Evolutionary conservation across 2,888 invertebrate species (phyloP), one percentile per base, ranked within the genome.

Genomic region (Polydrusus pterygomalis): DNA sequence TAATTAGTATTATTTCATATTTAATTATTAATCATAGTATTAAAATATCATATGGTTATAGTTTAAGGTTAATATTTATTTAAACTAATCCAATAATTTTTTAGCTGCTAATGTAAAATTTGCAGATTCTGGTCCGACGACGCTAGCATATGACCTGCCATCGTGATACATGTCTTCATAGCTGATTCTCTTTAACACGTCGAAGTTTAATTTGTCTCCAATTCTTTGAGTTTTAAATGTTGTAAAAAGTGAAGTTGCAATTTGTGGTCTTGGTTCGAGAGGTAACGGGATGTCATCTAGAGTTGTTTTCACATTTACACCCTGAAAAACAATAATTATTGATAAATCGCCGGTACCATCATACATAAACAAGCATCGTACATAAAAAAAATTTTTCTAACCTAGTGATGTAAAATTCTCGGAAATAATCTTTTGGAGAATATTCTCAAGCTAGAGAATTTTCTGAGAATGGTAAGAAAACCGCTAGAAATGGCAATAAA

Each of bases 221-320:
- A 93, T 89, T 83, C 89, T 91, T 79, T 91, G 91, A 0, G 92
- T 90, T 17, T 88, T 88, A 51, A 82, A 82, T 0, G 91, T 90
- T 0, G 93, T 93, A 85, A 90, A 91, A 15, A 93, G 87, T 0
- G 91, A 91, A 63, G 91, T 90, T 34, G 91, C 91, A 40, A 91
- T 87, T 75, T 87, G 87, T 0, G 92, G 92, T 13, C 87, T 80
- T 2, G 85, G 85, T 74, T 84, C 84, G 45, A 84, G 63, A 8
- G 74, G 56, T 30, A 85, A 63, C 15, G 56, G 34, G 51, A 64
- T 72, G 40, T 77, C 80, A 64, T 77, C 78, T 15, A 83, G 13
- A 8, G 81, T 45, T 30, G 76, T 73, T 74, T 80, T 82, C 2
- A 83, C 79, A 64, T 83, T 82, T 20, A 80, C 56, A 6, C 83